phyloP scores from a whole-genome alignment of 2,113 vertebrate species.

The Cottus gobio region DNA sequence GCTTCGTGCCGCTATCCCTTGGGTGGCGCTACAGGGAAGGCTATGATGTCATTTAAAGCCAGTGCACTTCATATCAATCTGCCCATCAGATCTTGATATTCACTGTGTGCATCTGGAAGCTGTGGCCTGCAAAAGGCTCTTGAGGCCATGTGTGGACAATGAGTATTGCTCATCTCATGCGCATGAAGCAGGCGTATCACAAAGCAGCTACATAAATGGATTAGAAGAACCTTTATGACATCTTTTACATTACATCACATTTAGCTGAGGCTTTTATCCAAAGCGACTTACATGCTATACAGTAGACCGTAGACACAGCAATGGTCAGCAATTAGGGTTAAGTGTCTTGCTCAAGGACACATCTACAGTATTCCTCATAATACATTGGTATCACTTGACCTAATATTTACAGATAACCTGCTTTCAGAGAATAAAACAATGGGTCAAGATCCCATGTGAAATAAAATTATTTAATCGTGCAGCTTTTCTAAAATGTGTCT shows the following conservation, averaged over 20 bases:
- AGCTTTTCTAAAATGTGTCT: neutral
- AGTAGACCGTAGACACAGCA: too few species aligned
- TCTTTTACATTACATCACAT: too few species aligned
- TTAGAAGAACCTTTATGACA: neutral
- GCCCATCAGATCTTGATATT: neutral
- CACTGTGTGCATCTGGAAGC: neutral
- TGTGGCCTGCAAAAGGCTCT: neutral
- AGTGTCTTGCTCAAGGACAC: too few species aligned
- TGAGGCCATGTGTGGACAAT: neutral
- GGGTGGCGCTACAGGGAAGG: constrained; percentile 5
- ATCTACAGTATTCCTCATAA: neutral
- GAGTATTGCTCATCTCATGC: neutral
- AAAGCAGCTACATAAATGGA: neutral
- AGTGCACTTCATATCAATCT: neutral
- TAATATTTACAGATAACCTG: neutral
- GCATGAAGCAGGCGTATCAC: too few species aligned
- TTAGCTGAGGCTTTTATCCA: too few species aligned
- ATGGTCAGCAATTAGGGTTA: too few species aligned
- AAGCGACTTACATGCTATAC: too few species aligned
- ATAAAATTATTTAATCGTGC: neutral
- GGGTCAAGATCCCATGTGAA: too few species aligned
- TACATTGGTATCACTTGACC: neutral
- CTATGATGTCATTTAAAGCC: neutral
- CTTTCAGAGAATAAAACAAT: neutral
- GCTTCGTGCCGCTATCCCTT: neutral